phyloP scores from a whole-genome alignment of 2,888 invertebrate species.

The Alloscopus bannaensis region DNA sequence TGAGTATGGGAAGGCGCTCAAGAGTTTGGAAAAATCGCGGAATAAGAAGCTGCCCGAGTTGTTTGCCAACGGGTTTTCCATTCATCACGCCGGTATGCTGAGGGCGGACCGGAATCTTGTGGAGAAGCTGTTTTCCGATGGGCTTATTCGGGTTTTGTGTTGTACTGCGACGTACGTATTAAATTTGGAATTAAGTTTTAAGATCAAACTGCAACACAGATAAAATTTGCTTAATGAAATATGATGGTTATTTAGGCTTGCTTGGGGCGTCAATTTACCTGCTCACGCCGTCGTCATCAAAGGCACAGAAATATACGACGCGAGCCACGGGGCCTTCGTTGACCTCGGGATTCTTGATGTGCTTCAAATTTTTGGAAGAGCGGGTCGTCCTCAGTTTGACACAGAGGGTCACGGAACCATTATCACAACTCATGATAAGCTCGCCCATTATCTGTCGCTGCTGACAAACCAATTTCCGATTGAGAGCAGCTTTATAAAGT shows the following conservation, averaged over 20 bases:
- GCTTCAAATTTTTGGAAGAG: constrained; percentile 97
- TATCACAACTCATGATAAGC: constrained; percentile 93
- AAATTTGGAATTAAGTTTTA: neutral
- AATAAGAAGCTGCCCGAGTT: constrained; percentile 90
- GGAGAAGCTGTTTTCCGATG: constrained; percentile 93
- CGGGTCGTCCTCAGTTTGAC: constrained; percentile 98
- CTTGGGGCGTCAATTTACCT: constrained; percentile 99
- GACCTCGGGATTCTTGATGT: constrained; percentile 98
- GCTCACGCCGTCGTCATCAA: constrained; percentile 98
- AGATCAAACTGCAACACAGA: neutral
- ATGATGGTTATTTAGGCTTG: constrained; percentile 75
- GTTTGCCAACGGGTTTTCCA: constrained; percentile 90
- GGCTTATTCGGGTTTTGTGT: constrained; percentile 89
- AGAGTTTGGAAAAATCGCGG: constrained; percentile 83
- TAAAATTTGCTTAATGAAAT: neutral
- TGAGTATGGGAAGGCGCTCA: constrained; percentile 82
- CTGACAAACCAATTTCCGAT: constrained; percentile 98
- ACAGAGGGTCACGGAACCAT: constrained; percentile 95
- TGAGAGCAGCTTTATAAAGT: constrained; percentile 95
- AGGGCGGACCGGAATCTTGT: constrained; percentile 90
- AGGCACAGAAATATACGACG: constrained; percentile 98
- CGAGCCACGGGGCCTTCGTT: constrained; percentile 94
- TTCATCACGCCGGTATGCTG: constrained; percentile 98
- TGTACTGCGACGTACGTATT: constrained; percentile 87
- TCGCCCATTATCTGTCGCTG: constrained; percentile 93